Evolutionary conservation across 64 coral and sea anemone genomes (phyloP).

Genomic region (Anthopleura sola): DNA sequence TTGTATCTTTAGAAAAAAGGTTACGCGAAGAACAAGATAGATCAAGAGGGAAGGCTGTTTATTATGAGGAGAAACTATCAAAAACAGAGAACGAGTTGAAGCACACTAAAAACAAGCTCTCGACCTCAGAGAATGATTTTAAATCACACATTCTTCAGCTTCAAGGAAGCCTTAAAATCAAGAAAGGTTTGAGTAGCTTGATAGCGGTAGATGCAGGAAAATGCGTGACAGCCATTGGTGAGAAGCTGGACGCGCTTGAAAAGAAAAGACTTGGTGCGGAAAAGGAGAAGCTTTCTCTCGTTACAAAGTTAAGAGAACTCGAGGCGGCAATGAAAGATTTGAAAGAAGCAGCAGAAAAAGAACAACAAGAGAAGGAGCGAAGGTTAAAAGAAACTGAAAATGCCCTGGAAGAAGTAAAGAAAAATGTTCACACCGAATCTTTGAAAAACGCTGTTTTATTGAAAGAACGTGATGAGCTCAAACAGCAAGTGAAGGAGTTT

Average conservation of each 20-base stretch:
- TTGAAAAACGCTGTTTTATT: slow-evolving; percentile 15
- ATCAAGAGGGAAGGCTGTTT: slow-evolving; percentile 1
- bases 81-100: slow-evolving; percentile 39
- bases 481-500: not conserved
- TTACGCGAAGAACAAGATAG: slow-evolving; percentile 54
- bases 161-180: slow-evolving; percentile 32
- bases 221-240: slow-evolving; percentile 13
- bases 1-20: slow-evolving; percentile 46
- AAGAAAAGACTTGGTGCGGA: slow-evolving; percentile 13
- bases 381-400: slow-evolving; percentile 19
- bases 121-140: slow-evolving; percentile 27
- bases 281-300: slow-evolving; percentile 1
- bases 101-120: slow-evolving; percentile 6
- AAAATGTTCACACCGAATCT: slow-evolving; percentile 33
- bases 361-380: slow-evolving; percentile 43
- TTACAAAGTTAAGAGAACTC: not conserved
- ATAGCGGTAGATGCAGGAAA: slow-evolving; percentile 41
- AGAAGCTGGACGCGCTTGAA: slow-evolving; percentile 29
- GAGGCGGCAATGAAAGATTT: slow-evolving; percentile 36
- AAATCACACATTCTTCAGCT: slow-evolving; percentile 38
- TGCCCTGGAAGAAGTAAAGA: slow-evolving; percentile 39
- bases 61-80: slow-evolving; percentile 20
- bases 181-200: slow-evolving; percentile 36
- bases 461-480: slow-evolving; percentile 39
- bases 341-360: slow-evolving; percentile 38